phyloP scores from a whole-genome alignment of 2,888 invertebrate genomes.

The Tipula lateralis region DNA sequence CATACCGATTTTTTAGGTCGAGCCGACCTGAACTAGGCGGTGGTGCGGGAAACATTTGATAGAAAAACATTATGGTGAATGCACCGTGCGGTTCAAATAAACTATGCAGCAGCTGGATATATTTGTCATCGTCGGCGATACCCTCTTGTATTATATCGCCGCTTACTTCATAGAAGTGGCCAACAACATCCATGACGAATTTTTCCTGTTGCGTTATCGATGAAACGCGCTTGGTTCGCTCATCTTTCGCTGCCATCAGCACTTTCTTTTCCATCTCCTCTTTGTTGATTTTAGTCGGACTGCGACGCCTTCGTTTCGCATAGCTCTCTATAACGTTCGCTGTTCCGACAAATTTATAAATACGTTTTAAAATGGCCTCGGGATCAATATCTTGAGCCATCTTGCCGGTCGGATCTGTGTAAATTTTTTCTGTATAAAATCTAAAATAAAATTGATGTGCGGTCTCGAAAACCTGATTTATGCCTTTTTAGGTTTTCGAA shows the following conservation, averaged over 20 bases:
- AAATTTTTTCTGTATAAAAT: not conserved
- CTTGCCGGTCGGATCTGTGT: not conserved
- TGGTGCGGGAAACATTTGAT: conserved; percentile 61
- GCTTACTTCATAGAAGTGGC: conserved; percentile 63
- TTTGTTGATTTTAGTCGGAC: conserved; percentile 40
- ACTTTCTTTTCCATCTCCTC: conserved; percentile 39
- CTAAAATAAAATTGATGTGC: not conserved
- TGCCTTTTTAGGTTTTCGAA: not conserved
- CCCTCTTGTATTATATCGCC: conserved; percentile 64
- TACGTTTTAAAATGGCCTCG: not conserved
- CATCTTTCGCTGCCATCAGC: conserved; percentile 38
- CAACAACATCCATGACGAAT: conserved; percentile 63
- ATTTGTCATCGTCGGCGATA: conserved; percentile 61
- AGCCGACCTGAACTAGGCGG: conserved; percentile 49
- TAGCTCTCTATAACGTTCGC: conserved; percentile 42
- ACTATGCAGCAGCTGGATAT: conserved; percentile 58
- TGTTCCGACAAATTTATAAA: conserved; percentile 41
- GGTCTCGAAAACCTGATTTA: not conserved
- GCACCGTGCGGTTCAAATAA: conserved; percentile 59
- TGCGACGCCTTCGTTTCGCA: conserved; percentile 39
- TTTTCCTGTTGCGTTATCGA: conserved; percentile 51
- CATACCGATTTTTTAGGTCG: conserved; percentile 40
- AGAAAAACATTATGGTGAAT: conserved; percentile 60
- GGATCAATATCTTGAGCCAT: not conserved
- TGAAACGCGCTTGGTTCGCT: conserved; percentile 41